phyloP scores from a whole-genome alignment of 2,113 vertebrate genomes.

The Burhinus bistriatus region DNA sequence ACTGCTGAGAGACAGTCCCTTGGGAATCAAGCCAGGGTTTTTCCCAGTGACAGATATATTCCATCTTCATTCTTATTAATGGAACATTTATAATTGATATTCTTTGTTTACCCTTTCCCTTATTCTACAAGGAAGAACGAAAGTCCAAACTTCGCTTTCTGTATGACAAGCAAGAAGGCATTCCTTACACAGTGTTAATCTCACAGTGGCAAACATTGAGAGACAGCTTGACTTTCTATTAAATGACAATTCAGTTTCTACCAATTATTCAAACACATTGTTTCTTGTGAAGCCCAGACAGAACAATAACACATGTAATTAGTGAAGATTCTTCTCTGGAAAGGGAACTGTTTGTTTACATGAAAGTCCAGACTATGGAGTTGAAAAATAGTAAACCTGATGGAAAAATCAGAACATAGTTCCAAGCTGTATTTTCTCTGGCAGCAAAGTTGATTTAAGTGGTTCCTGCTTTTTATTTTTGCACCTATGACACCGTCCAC shows the following conservation, averaged over 20 bases:
- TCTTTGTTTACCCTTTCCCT: constrained; percentile 11
- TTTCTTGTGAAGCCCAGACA: neutral
- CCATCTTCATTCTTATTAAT: constrained; percentile 12
- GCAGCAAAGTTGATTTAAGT: neutral
- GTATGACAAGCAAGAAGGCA: neutral
- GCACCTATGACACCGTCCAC: neutral
- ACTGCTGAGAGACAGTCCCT: neutral
- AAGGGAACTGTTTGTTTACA: neutral
- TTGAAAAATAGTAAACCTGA: neutral
- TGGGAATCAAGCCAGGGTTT: neutral
- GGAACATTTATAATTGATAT: constrained; percentile 12
- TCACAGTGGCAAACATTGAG: neutral
- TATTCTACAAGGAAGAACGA: neutral
- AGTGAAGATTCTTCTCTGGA: neutral
- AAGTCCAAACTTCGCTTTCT: constrained; percentile 12
- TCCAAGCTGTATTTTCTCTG: neutral
- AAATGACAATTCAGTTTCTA: neutral
- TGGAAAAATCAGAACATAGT: neutral
- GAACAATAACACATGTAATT: neutral
- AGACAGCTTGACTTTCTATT: neutral
- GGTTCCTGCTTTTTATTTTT: neutral
- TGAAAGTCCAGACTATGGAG: neutral
- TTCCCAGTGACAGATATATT: constrained; percentile 34
- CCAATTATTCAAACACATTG: neutral
- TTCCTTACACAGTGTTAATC: neutral